Conservation (phyloP, 2,888 invertebrate genomes). For the Rhorus exstirpatorius region DNA sequence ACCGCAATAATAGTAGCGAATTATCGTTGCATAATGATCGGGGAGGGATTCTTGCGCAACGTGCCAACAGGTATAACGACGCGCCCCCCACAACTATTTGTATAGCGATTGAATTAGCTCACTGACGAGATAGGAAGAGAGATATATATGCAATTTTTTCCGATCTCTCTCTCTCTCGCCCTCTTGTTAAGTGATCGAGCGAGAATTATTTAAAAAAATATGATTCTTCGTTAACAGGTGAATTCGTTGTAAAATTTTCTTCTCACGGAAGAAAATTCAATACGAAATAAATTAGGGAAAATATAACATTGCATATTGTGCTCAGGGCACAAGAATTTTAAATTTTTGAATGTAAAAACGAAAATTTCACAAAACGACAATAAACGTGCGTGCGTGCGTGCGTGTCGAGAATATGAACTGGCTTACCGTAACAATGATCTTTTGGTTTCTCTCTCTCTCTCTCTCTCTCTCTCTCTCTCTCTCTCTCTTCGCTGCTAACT, state of each 20-base stretch:
- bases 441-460: neutral
- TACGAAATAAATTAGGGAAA: conserved; percentile 42
- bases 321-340: too few relatives aligned
- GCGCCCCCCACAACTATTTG: conserved; percentile 50
- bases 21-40: conserved; percentile 58
- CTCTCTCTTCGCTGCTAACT: neutral
- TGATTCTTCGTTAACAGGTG: conserved; percentile 44
- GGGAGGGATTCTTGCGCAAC: conserved; percentile 56
- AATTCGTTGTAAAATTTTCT: conserved; percentile 17
- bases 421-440: conserved; percentile 51
- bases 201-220: too few relatives aligned
- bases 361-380: too few relatives aligned
- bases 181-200: conserved; percentile 20
- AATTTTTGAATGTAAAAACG: too few relatives aligned
- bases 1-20: conserved; percentile 60
- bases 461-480: neutral
- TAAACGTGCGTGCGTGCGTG: too few relatives aligned
- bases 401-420: conserved; percentile 38
- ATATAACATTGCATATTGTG: too few relatives aligned
- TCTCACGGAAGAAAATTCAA: conserved; percentile 13
- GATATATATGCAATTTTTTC: neutral
- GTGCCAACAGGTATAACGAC: conserved; percentile 63
- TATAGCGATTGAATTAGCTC: conserved; percentile 32
- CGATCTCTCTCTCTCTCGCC: neutral
- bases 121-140: conserved; percentile 12